Conservation (phyloP, 2,888 invertebrate species). For the Congeria kusceri region DNA sequence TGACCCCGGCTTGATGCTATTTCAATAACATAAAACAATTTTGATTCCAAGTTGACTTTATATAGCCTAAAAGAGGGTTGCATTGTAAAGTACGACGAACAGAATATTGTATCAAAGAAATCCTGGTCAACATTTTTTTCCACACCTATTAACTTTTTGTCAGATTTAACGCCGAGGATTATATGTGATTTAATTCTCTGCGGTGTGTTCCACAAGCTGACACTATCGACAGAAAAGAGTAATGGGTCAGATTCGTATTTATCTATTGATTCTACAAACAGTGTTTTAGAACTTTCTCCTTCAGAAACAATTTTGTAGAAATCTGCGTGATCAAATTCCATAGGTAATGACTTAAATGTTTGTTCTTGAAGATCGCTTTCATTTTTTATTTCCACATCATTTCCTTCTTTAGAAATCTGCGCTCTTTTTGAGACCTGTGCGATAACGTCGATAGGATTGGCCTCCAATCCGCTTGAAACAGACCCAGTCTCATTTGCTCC, state of each 20-base stretch:
- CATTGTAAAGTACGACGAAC: neutral
- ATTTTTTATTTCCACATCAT: no score
- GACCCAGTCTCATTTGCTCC: no score
- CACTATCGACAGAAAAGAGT: constrained; percentile 40
- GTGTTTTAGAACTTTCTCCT: neutral
- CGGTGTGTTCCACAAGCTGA: constrained; percentile 67
- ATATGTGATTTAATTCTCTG: constrained; percentile 43
- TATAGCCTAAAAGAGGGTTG: no score
- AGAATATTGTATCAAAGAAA: constrained; percentile 27
- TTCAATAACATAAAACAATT: constrained; percentile 43
- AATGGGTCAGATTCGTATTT: constrained; percentile 7
- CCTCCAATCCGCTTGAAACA: no score
- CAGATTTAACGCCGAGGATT: constrained; percentile 44
- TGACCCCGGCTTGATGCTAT: constrained; percentile 36
- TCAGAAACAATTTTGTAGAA: neutral
- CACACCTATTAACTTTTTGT: neutral
- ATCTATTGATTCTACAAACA: neutral
- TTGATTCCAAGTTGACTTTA: constrained; percentile 13
- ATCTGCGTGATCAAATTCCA: neutral
- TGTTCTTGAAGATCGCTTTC: no score
- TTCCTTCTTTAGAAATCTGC: no score
- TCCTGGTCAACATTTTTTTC: constrained; percentile 31
- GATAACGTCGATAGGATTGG: no score
- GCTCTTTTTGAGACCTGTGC: no score
- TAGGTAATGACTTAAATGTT: no score